Evolutionary conservation across 2,797 vertebrate genomes (phyloP), one percentile per base, ranked within the genome.

Genomic region (Epinephelus malabaricus): DNA sequence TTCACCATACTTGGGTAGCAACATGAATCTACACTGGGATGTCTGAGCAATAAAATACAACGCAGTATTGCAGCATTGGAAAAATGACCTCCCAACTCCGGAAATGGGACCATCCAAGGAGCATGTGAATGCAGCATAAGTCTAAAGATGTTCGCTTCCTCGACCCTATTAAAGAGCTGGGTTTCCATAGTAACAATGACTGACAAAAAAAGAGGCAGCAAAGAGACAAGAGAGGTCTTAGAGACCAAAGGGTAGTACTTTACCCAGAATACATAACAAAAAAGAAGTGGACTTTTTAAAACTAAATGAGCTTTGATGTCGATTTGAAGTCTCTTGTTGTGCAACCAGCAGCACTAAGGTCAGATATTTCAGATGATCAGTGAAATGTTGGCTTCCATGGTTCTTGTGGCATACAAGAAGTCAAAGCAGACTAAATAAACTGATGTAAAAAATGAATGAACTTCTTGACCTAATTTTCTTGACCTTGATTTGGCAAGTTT

Each of bases 271-370:
- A 46, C 67, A 61, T 19, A 38, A 49, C 38, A 50, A 47, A 70
- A 19, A 69, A 66, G 30, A 49, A 13, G 14, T 5, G 55, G 61
- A 51, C 46, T 50, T 70, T 70, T 40, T 75, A n/a, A 0, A 8
- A 60, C 65, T 60, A 55, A 74, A 54, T 64, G 45, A 82, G 64
- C 65, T 69, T n/a, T 60, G 43, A 74, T 25, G 19, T 56, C 50
- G 64, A 59, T 69, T n/a, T 60, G 43, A 74, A 34, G 19, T 56
- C 50, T 62, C 46, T 54, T 13, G 18, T 56, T 56, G 40, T 11
- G 27, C 19, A 30, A 61, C 25, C 50, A 75, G 56, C 50, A 58
- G 66, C 40, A 49, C 19, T n/a, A 21, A 73, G 17, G 70, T 54
- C 51, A 49, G 18, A 58, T 23, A 13, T 30, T 58, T 71, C 59